phyloP scores from a whole-genome alignment of 2,888 invertebrate genomes.

The Ormyrus thymus region DNA sequence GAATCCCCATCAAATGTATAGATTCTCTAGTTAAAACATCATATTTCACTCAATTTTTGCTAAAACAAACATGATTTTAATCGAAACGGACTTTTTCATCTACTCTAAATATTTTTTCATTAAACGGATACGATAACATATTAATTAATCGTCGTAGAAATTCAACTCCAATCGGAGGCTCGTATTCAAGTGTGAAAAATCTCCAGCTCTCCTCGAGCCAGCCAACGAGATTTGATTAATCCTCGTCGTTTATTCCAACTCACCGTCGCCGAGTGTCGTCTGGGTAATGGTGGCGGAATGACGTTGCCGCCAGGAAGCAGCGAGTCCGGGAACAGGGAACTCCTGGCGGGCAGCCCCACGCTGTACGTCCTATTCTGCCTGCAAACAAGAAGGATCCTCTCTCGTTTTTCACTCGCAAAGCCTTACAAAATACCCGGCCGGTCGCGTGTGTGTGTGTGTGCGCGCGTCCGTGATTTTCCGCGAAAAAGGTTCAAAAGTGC shows the following conservation, averaged over 20 bases:
- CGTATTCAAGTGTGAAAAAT: no score
- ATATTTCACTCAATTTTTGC: no score
- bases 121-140: no score
- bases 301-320: conserved; percentile 64
- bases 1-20: no score
- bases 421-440: background rate
- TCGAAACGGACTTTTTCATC: no score
- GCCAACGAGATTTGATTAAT: no score
- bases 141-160: no score
- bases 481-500: conserved; percentile 9
- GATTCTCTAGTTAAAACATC: no score
- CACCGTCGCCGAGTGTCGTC: conserved; percentile 72
- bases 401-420: background rate
- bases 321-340: conserved; percentile 60
- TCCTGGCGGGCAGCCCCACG: conserved; percentile 67
- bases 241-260: background rate
- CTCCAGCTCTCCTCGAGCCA: no score
- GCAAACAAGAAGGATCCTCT: conserved; percentile 48
- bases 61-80: no score
- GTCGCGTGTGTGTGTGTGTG: background rate
- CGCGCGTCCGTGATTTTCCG: background rate
- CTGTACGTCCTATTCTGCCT: conserved; percentile 71
- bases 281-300: conserved; percentile 68
- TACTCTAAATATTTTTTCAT: no score
- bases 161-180: no score